Percentiles rank a stretch among this genome's conserved stretches.
Conservation (phyloP, 2,797 vertebrate species). For the Dipus sagitta region DNA sequence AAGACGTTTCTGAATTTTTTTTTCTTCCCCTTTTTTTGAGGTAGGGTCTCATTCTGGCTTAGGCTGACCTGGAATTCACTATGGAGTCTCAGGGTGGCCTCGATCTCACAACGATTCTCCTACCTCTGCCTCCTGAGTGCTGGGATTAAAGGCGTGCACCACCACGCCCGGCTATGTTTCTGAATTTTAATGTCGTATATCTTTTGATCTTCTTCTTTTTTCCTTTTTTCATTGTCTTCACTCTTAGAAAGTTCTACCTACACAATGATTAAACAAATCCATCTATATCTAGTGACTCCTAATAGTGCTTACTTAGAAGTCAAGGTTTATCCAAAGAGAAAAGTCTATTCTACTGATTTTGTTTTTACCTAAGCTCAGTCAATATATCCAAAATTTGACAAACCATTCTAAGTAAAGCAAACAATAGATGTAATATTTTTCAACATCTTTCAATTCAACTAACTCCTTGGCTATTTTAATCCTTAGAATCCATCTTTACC, state of each 20-base stretch:
- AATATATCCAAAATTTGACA: not conserved
- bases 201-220: constrained; percentile 7
- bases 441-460: constrained; percentile 34
- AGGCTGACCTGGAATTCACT: too few relatives aligned
- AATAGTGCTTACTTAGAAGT: constrained; percentile 35
- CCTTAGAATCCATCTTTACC: constrained; percentile 34
- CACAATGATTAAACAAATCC: constrained; percentile 23
- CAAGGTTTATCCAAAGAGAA: constrained; percentile 29
- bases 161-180: too few relatives aligned
- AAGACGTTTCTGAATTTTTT: too few relatives aligned
- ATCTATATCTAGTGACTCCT: constrained; percentile 32
- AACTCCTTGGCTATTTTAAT: constrained; percentile 41
- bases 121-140: too few relatives aligned
- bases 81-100: too few relatives aligned
- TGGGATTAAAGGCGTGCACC: too few relatives aligned
- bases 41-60: too few relatives aligned
- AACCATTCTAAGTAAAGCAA: constrained; percentile 48
- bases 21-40: too few relatives aligned
- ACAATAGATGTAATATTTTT: constrained; percentile 36
- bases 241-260: constrained; percentile 1
- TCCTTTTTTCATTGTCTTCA: constrained; percentile 42
- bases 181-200: not conserved
- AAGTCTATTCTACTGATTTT: constrained; percentile 38
- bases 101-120: too few relatives aligned
- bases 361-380: constrained; percentile 30